Conservation (phyloP, 2,888 invertebrate genomes). For the Amorpha juglandis region DNA sequence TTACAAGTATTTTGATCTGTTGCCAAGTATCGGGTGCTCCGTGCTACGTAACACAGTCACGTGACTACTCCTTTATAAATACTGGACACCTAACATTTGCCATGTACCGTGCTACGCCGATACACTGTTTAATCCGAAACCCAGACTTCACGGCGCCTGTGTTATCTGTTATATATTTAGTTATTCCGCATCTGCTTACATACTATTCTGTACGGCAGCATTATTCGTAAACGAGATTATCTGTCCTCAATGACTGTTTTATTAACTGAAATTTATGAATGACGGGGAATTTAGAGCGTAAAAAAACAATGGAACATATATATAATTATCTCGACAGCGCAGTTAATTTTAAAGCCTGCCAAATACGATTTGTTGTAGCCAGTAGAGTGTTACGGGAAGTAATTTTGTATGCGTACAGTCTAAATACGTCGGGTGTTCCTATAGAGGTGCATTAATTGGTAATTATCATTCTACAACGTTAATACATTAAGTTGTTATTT, state of each 20-base stretch:
- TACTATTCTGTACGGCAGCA: conserved; percentile 32
- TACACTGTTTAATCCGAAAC: conserved; percentile 55
- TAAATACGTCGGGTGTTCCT: conserved; percentile 22
- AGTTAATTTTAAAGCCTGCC: conserved; percentile 27
- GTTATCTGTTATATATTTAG: conserved; percentile 63
- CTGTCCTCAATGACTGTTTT: conserved; percentile 55
- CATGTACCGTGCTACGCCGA: conserved; percentile 59
- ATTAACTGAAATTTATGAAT: conserved; percentile 48
- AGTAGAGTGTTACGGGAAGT: conserved; percentile 30
- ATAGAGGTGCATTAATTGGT: conserved; percentile 27
- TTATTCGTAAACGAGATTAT: conserved; percentile 57
- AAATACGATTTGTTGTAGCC: conserved; percentile 26
- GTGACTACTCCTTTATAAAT: conserved; percentile 70
- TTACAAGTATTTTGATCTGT: conserved; percentile 64
- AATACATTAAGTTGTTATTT: conserved; percentile 21
- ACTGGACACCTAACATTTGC: conserved; percentile 63
- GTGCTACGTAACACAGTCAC: conserved; percentile 57
- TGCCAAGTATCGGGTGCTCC: conserved; percentile 66
- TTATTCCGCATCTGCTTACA: conserved; percentile 49
- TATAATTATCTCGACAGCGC: conserved; percentile 24
- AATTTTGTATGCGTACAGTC: conserved; percentile 27
- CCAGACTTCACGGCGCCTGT: conserved; percentile 68
- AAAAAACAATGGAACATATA: conserved; percentile 63
- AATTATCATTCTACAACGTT: conserved; percentile 16
- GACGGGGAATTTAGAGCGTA: conserved; percentile 72